These are phyloP conservation scores for Oedothorax gibbosus DNA, from an alignment of 1,140 invertebrate species.

Conservation along the genomic window DNA sequence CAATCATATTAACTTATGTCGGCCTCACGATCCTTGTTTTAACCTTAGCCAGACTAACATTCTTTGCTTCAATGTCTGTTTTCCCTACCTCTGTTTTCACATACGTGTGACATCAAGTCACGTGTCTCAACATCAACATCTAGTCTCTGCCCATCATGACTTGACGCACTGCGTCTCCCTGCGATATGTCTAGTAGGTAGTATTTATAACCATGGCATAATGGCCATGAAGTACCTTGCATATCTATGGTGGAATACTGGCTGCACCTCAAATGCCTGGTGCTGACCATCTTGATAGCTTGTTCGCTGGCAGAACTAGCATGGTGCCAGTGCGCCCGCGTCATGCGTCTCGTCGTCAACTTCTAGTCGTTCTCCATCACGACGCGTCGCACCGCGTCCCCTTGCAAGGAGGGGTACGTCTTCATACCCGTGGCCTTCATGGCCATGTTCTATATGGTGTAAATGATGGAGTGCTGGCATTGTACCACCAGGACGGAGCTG, in stretches of 20 bases:
- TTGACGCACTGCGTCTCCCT: background rate
- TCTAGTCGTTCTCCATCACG: slow-evolving; percentile 65
- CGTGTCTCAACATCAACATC: too few relatives aligned
- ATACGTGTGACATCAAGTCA: too few relatives aligned
- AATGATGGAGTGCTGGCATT: slow-evolving; percentile 87
- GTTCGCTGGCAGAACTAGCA: slow-evolving; percentile 80
- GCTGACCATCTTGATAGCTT: slow-evolving; percentile 80
- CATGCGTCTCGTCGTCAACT: slow-evolving; percentile 72
- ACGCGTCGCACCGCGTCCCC: slow-evolving; percentile 68
- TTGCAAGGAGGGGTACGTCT: slow-evolving; percentile 87
- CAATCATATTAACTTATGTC: too few relatives aligned
- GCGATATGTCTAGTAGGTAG: too few relatives aligned
- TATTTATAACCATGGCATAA: too few relatives aligned
- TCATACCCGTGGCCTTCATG: slow-evolving; percentile 85
- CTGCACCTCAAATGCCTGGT: slow-evolving; percentile 83
- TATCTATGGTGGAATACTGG: slow-evolving; percentile 67
- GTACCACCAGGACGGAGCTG: slow-evolving; percentile 75
- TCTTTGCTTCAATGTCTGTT: too few relatives aligned
- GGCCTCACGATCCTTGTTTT: too few relatives aligned
- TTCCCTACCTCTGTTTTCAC: too few relatives aligned
- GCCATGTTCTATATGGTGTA: slow-evolving; percentile 85
- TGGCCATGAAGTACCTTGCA: too few relatives aligned
- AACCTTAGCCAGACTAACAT: too few relatives aligned
- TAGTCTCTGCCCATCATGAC: background rate
- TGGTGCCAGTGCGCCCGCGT: slow-evolving; percentile 84